Conservation (phyloP, 2,113 vertebrate genomes). For the Axis porcinus region DNA sequence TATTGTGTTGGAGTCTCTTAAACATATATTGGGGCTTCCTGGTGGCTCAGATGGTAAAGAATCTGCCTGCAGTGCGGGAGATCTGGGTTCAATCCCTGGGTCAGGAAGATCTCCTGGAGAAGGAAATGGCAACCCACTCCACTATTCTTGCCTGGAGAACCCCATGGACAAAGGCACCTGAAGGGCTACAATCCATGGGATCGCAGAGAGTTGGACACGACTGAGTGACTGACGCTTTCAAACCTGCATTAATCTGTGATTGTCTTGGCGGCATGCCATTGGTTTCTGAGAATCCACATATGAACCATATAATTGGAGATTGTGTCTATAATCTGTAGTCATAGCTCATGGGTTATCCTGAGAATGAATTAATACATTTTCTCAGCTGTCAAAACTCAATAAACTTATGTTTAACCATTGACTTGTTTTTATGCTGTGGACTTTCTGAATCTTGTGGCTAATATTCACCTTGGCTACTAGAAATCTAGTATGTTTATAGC, state of each 20-base stretch:
- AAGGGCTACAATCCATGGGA: background rate
- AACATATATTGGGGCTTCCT: background rate
- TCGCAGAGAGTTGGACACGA: background rate
- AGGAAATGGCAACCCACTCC: background rate
- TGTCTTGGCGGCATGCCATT: background rate
- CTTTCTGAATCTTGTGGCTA: background rate
- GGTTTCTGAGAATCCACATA: background rate
- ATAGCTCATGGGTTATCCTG: background rate
- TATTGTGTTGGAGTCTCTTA: background rate
- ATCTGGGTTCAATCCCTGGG: fast-evolving
- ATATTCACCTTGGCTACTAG: background rate
- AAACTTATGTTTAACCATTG: background rate
- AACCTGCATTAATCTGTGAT: background rate
- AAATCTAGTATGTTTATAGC: background rate
- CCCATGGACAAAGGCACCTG: background rate
- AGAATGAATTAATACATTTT: background rate
- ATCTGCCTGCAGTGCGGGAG: fast-evolving
- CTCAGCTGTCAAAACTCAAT: background rate
- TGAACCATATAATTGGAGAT: background rate
- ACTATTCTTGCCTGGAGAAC: background rate
- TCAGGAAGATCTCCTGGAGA: background rate
- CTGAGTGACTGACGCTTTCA: background rate
- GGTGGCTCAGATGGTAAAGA: background rate
- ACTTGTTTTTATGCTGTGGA: background rate
- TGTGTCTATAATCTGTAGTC: background rate